These are phyloP conservation scores for Coregonus sp. DNA, from an alignment of 2,797 vertebrate species.

Conservation along the genomic window DNA sequence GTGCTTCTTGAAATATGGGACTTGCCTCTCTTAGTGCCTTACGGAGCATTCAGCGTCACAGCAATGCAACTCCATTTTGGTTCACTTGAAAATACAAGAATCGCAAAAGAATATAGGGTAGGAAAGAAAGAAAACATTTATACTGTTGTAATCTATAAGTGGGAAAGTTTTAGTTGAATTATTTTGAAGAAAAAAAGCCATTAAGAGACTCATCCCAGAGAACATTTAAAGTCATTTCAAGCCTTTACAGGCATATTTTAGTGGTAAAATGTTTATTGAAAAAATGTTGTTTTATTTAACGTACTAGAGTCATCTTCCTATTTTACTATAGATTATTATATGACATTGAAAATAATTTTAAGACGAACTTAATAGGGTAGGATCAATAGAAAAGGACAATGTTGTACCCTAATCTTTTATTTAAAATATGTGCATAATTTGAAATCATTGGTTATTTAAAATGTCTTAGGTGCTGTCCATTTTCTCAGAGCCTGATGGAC, in stretches of 20 bases:
- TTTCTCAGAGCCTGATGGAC: conserved; percentile 45
- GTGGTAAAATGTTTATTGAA: conserved; percentile 73
- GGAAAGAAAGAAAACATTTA: conserved; percentile 64
- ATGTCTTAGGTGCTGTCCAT: conserved; percentile 42
- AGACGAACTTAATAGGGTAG: conserved; percentile 60
- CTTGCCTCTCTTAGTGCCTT: conserved; percentile 96
- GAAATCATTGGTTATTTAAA: conserved; percentile 48
- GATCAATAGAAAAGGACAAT: conserved; percentile 42
- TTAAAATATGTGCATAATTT: conserved; percentile 46
- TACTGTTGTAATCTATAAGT: conserved; percentile 58
- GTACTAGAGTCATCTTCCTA: conserved; percentile 70
- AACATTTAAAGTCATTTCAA: conserved; percentile 65
- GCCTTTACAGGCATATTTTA: conserved; percentile 70
- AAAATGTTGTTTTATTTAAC: conserved; percentile 71
- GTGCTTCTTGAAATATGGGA: conserved; percentile 83
- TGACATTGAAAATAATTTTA: conserved; percentile 65
- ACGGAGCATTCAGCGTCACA: conserved; percentile 90
- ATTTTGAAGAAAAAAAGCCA: conserved; percentile 82
- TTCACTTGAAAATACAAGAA: conserved; percentile 81
- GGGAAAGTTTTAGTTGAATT: conserved; percentile 47
- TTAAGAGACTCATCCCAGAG: conserved; percentile 75
- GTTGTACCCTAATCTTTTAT: conserved; percentile 44
- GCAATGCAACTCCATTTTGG: conserved; percentile 88
- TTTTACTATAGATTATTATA: conserved; percentile 71
- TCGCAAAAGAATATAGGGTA: conserved; percentile 38